Evolutionary conservation across 2,888 invertebrate species (phyloP).

Genomic region (Standfussiana lucernea): DNA sequence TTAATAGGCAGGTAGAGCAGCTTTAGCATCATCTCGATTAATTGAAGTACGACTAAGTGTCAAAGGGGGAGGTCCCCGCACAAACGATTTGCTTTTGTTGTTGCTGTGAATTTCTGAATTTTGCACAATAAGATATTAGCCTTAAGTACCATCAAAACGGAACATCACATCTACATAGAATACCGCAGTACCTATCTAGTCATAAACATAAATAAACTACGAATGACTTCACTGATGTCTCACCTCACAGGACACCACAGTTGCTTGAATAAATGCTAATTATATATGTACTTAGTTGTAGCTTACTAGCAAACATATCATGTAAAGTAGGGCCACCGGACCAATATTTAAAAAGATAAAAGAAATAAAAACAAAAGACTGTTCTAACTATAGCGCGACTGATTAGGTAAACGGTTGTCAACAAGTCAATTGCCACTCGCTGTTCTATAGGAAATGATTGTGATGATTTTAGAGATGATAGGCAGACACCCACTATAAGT

Average conservation of each 20-base stretch:
- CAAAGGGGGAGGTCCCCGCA: no score
- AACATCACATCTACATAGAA: background rate
- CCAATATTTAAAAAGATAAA: background rate
- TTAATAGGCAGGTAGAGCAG: no score
- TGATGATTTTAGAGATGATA: background rate
- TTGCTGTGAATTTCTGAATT: no score
- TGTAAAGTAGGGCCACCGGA: background rate
- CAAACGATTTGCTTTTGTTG: no score
- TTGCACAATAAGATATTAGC: no score
- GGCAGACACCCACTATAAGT: background rate
- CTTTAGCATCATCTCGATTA: no score
- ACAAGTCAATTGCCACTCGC: background rate
- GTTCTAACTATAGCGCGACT: background rate
- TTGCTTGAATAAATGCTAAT: conserved; percentile 6
- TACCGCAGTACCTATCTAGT: background rate
- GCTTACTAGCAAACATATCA: background rate
- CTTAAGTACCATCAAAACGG: background rate
- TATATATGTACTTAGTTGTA: background rate
- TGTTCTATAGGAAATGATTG: background rate
- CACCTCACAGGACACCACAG: conserved; percentile 5
- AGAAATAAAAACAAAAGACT: background rate
- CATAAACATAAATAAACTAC: conserved; percentile 25
- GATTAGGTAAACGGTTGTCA: background rate
- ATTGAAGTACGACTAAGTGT: no score
- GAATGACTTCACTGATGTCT: conserved; percentile 16